These are phyloP conservation scores for Masnerella sp. DNA, from an alignment of 2,888 invertebrate species.

Conservation along the genomic window DNA sequence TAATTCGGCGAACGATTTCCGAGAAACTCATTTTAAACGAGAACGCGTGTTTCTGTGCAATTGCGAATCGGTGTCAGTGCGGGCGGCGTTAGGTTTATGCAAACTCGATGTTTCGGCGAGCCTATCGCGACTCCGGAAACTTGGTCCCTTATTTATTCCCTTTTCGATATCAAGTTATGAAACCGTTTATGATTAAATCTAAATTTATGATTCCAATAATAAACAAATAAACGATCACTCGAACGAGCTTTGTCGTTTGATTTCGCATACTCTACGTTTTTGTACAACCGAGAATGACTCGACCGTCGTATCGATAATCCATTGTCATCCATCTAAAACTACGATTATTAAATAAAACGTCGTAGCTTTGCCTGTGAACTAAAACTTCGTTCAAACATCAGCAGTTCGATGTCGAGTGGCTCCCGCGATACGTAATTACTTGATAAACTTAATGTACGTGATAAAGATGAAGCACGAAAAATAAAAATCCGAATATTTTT, in stretches of 20 bases:
- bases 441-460: slow-evolving; percentile 12
- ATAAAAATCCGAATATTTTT: slow-evolving; percentile 44
- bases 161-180: no score
- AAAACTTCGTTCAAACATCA: slow-evolving; percentile 29
- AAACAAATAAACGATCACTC: background rate
- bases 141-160: no score
- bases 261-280: slow-evolving; percentile 37
- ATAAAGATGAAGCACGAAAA: slow-evolving; percentile 19
- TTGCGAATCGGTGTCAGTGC: slow-evolving; percentile 46
- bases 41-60: slow-evolving; percentile 43
- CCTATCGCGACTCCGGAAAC: no score
- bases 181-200: no score
- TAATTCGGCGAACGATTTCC: slow-evolving; percentile 26
- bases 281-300: slow-evolving; percentile 14
- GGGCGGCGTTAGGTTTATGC: slow-evolving; percentile 15
- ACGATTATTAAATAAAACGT: slow-evolving; percentile 10
- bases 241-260: slow-evolving; percentile 30
- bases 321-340: slow-evolving; percentile 6
- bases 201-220: no score
- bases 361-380: slow-evolving; percentile 1
- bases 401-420: slow-evolving; percentile 41
- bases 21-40: slow-evolving; percentile 32
- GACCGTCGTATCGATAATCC: background rate
- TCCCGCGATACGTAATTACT: slow-evolving; percentile 37
- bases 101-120: slow-evolving; percentile 22